phyloP scores from a whole-genome alignment of 2,113 vertebrate species.

The Varanus komodoensis region DNA sequence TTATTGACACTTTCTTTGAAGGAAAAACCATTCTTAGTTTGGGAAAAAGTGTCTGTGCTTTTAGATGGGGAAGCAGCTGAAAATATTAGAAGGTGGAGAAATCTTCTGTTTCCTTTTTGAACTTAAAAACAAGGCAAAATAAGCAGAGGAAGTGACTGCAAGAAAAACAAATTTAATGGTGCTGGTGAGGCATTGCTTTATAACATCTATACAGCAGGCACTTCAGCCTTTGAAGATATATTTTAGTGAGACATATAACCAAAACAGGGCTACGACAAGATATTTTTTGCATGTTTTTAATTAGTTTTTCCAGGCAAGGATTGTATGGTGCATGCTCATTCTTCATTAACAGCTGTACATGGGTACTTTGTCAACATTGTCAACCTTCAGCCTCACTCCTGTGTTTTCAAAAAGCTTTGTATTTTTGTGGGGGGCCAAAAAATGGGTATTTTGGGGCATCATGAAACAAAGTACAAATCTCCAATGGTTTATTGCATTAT shows the following conservation, averaged over 20 bases:
- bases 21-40: constrained; percentile 5
- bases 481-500: no score
- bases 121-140: constrained; percentile 43
- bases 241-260: constrained; percentile 5
- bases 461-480: no score
- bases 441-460: no score
- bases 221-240: constrained; percentile 35
- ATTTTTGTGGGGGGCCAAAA: no score
- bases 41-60: constrained; percentile 23
- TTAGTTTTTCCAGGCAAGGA: no score
- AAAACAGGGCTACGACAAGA: not conserved
- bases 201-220: constrained; percentile 36
- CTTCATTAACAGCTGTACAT: no score
- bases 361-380: no score
- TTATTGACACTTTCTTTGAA: constrained; percentile 37
- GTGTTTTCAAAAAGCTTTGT: no score
- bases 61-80: constrained; percentile 53
- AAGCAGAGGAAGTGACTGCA: constrained; percentile 35
- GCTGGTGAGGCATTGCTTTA: constrained; percentile 3
- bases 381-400: no score
- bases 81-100: constrained; percentile 35
- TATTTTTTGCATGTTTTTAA: not conserved
- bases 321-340: no score
- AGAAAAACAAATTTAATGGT: constrained; percentile 42
- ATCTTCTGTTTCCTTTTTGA: constrained; percentile 52